Percentiles rank a stretch among this genome's conserved stretches.
These are phyloP conservation scores for Ceratoteleas bidentatus DNA, from an alignment of 1,140 invertebrate species.

Conservation along the genomic window DNA sequence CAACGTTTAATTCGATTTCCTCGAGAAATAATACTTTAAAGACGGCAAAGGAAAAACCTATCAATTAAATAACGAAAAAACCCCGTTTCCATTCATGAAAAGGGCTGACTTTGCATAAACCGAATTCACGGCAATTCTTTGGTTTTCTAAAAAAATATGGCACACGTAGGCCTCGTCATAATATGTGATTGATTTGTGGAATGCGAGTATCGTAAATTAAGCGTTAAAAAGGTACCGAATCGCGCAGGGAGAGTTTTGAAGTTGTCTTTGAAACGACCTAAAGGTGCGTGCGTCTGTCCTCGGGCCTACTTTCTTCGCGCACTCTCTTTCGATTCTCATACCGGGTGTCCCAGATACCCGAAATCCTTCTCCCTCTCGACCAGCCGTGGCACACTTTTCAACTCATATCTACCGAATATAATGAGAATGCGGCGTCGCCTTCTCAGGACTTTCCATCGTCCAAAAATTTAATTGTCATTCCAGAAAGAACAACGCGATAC, in stretches of 20 bases:
- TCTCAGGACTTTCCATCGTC: conserved; percentile 36
- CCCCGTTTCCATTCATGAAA: background rate
- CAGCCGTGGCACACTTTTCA: conserved; percentile 49
- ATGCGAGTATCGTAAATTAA: conserved; percentile 57
- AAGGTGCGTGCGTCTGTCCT: conserved; percentile 53
- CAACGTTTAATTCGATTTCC: too few species aligned
- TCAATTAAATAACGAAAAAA: too few species aligned
- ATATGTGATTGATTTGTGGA: conserved; percentile 56
- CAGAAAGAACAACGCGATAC: background rate
- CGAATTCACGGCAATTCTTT: conserved; percentile 13
- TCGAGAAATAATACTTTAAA: too few species aligned
- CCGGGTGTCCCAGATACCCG: conserved; percentile 55
- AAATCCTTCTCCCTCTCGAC: conserved; percentile 62
- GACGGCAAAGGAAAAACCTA: too few species aligned
- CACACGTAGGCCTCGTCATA: conserved; percentile 19
- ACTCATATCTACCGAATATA: conserved; percentile 43
- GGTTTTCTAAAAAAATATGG: conserved; percentile 18
- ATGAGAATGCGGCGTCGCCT: conserved; percentile 36
- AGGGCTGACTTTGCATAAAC: background rate
- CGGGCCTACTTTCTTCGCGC: conserved; percentile 62
- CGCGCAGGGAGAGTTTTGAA: conserved; percentile 59
- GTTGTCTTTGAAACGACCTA: conserved; percentile 55
- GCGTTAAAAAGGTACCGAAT: conserved; percentile 54
- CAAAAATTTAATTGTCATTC: conserved; percentile 43
- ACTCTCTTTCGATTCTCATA: conserved; percentile 61